Conservation (phyloP, 2,888 invertebrate species). For the Trichopria drosophilae region DNA sequence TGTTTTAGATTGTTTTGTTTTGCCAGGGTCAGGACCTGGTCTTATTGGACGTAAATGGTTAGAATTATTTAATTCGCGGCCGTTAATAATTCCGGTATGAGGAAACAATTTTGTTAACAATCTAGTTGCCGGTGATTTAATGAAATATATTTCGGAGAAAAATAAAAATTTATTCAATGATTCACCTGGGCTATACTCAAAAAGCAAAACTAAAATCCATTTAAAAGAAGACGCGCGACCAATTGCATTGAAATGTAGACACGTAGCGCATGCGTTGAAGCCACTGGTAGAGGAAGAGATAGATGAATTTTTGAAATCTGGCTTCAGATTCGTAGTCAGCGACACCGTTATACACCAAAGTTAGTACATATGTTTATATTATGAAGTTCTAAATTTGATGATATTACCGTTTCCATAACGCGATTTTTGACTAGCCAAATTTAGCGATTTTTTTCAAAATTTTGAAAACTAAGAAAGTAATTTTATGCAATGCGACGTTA, state of each 20-base stretch:
- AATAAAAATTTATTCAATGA: conserved; percentile 15
- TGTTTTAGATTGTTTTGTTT: conserved; percentile 19
- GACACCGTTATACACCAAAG: no score
- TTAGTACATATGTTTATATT: no score
- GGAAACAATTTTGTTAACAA: conserved; percentile 7
- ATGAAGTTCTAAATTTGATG: no score
- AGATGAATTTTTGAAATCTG: no score
- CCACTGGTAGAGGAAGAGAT: conserved; percentile 10
- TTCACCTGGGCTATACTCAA: conserved; percentile 19
- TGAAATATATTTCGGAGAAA: conserved; percentile 4
- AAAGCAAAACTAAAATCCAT: conserved; percentile 20
- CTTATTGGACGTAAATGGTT: conserved; percentile 26
- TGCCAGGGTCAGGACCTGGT: conserved; percentile 22
- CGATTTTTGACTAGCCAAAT: no score
- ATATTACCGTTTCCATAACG: no score
- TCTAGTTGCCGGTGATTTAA: neutral
- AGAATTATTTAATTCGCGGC: conserved; percentile 21
- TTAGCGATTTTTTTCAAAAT: no score
- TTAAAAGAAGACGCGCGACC: conserved; percentile 24
- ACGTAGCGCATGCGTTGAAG: conserved; percentile 21
- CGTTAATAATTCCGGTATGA: conserved; percentile 7
- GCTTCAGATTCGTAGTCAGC: no score
- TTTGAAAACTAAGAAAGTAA: no score
- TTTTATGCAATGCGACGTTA: no score
- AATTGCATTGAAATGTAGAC: conserved; percentile 17